Base-by-base conservation (phyloP, 2,888 invertebrate genomes). In the Drosophila anomelani region DNA sequence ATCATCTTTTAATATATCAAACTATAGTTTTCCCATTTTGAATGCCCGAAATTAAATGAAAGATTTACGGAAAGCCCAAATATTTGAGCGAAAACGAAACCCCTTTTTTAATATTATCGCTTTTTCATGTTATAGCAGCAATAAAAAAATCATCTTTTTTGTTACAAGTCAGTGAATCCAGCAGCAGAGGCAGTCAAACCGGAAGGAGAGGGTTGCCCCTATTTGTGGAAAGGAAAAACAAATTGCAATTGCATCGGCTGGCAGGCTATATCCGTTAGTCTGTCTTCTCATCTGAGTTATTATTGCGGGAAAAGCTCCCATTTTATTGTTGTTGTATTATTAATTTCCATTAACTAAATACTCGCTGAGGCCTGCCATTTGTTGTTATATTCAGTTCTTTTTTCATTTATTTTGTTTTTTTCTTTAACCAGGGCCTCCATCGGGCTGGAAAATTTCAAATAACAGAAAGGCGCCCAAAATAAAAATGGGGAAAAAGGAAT, bases 271-370 rank as follows among this genome's bases (percentile, higher is more conserved):
- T 29, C 5, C 34, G 38, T 38, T 44, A 10, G 39, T 5, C 12
- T n/a, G 15, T 13, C 61, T 15, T 13, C 26, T n/a, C 6, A 23
- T 8, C 8, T n/a, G 17, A 59, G 39, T 68, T 68, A 26, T 69
- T 67, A 26, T 69, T 67, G 55, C 57, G 38, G 61, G 13, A 12
- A 56, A 67, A 70, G 60, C 56, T 78, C 60, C 41, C 56, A 60
- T 75, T 74, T 84, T 84, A 68, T 49, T 17, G 13, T 23, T 23
- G 13, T 46, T 34, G 15, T 34, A 51, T 51, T 75, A 79, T 80
- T 83, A 75, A 82, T 84, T 82, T 80, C 68, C 83, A 84, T 84
- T 88, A 85, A 88, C 83, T 81, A 79, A 85, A 76, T 79, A 73
- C 72, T 67, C 56, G 57, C 41, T 63, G 57, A 61, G 64, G 74